Percentiles rank a stretch among this genome's conserved stretches.
Conservation (phyloP, 2,888 invertebrate species). For the Acanthacorydalis orientalis region DNA sequence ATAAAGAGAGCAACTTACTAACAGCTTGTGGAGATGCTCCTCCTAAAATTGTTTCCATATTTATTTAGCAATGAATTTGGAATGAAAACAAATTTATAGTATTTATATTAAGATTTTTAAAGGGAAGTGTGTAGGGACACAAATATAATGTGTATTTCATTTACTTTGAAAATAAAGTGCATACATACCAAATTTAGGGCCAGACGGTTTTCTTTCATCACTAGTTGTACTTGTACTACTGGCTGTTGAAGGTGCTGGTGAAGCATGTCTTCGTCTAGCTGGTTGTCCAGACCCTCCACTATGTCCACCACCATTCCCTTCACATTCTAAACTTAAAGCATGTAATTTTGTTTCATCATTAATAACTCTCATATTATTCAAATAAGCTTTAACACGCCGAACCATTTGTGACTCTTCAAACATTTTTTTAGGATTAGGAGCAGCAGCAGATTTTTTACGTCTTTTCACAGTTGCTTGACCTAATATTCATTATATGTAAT, state of each 20-base stretch:
- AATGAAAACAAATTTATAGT: too few species aligned
- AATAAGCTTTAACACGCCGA: constrained; percentile 86
- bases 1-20: constrained; percentile 81
- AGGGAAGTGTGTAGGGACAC: too few species aligned
- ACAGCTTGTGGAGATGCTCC: constrained; percentile 95
- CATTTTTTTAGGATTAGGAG: constrained; percentile 95
- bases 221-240: constrained; percentile 82
- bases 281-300: constrained; percentile 18
- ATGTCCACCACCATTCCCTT: constrained; percentile 32
- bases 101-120: too few species aligned
- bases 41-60: constrained; percentile 27
- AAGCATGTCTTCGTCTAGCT: constrained; percentile 67
- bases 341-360: constrained; percentile 84
- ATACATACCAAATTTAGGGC: constrained; percentile 44
- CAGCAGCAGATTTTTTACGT: constrained; percentile 74
- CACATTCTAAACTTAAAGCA: constrained; percentile 78
- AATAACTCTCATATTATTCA: constrained; percentile 80
- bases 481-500: constrained; percentile 13
- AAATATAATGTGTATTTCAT: not conserved
- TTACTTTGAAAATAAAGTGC: not conserved
- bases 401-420: constrained; percentile 99
- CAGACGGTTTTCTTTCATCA: constrained; percentile 41
- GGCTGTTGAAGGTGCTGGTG: constrained; percentile 83
- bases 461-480: constrained; percentile 78
- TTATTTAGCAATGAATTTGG: too few species aligned